Base-by-base conservation (phyloP, 2,113 vertebrate species). In the Sakesphorus luctuosus region DNA sequence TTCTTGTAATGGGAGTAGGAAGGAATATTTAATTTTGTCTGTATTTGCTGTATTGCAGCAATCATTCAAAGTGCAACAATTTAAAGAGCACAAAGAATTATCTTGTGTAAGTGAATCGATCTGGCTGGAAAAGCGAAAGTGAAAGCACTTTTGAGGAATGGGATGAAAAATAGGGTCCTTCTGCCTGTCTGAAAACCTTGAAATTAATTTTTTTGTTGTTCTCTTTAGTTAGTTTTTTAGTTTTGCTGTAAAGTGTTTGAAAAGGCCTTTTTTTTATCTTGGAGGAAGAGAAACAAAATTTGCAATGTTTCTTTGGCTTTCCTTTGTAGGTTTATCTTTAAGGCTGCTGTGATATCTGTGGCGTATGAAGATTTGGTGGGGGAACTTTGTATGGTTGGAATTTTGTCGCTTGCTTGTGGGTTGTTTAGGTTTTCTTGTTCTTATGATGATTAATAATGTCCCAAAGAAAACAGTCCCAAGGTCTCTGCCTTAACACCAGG, bases 351-450 rank as follows among this genome's bases (percentile, higher is more conserved):
- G 1, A 12, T 63, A 17, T 2, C 0, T 10, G 3, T 38, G 40
- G 8, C 8, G 10, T 38, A 19, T 1, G 0, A n/a, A 56, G 49
- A 18, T 38, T 59, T 2, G 3, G 3, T 17, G 8, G 4, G 25
- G 2, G 4, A 56, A 21, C 36, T 26, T 55, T 43, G 2, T 38
- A 33, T 33, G 2, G 7, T 15, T 55, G 28, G 13, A 4, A 0
- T 11, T 43, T 26, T 43, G 16, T 47, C 25, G 24, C 35, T 76
- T 40, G 6, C 33, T 61, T 58, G 13, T 46, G 11, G 3, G 2
- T 74, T 61, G 29, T 66, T 31, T 31, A 18, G 8, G 2, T 6
- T 5, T 47, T 69, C 13, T 23, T 76, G 8, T 58, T 28, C 5
- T 13, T 16, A 3, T 72, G 56, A 38, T 56, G 28, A 55, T 16